These are phyloP conservation scores for Chironomus riparius DNA, from an alignment of 2,888 invertebrate species.

Conservation along the genomic window DNA sequence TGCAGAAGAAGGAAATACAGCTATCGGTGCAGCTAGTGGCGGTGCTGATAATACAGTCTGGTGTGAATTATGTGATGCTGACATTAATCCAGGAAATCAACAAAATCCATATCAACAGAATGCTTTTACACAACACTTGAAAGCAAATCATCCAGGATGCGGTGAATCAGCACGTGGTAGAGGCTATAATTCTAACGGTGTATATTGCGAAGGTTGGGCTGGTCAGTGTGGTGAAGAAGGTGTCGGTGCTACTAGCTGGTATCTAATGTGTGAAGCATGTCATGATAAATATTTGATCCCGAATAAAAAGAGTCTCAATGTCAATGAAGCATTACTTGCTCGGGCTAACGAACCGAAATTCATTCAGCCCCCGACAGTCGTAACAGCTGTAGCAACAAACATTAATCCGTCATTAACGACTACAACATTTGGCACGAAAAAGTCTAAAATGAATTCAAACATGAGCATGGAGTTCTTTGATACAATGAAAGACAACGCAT, in stretches of 20 bases:
- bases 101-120: constrained; percentile 31
- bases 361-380: constrained; percentile 31
- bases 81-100: constrained; percentile 8
- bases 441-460: constrained; percentile 15
- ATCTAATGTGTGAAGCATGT: constrained; percentile 85
- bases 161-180: constrained; percentile 74
- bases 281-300: constrained; percentile 61
- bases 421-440: constrained; percentile 31
- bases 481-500: constrained; percentile 86
- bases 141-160: constrained; percentile 82
- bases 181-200: constrained; percentile 87
- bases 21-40: not conserved
- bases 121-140: constrained; percentile 88
- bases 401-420: not conserved
- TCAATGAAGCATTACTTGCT: not conserved
- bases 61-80: constrained; percentile 86
- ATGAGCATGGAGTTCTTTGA: constrained; percentile 43
- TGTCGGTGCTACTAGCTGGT: constrained; percentile 72
- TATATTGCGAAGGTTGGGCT: constrained; percentile 80
- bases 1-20: constrained; percentile 34
- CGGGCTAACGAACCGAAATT: constrained; percentile 32
- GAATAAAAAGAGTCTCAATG: constrained; percentile 30
- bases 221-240: constrained; percentile 84
- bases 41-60: constrained; percentile 38
- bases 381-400: not conserved